These are phyloP conservation scores for Aphaenogaster ashmeadi DNA, from an alignment of 1,140 invertebrate genomes.

Conservation along the genomic window DNA sequence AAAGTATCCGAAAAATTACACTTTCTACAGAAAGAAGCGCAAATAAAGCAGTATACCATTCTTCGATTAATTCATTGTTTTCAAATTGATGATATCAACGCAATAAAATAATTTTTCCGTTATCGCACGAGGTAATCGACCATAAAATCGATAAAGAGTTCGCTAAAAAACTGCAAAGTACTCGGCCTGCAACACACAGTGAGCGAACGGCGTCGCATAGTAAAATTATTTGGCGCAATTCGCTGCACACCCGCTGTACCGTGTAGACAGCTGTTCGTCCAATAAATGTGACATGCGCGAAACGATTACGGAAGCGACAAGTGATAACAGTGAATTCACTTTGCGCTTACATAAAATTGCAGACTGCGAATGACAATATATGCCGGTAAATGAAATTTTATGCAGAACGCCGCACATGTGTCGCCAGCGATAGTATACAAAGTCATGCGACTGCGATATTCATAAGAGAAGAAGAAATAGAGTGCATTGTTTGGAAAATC, in stretches of 20 bases:
- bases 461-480: not conserved
- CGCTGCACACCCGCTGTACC: slow-evolving; percentile 55
- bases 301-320: slow-evolving; percentile 79
- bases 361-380: slow-evolving; percentile 57
- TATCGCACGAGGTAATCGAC: slow-evolving; percentile 43
- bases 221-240: slow-evolving; percentile 79
- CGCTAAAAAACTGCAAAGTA: slow-evolving; percentile 16
- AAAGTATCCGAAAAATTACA: not conserved
- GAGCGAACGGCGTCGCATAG: slow-evolving; percentile 69
- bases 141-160: slow-evolving; percentile 38
- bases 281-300: slow-evolving; percentile 76
- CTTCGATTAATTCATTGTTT: slow-evolving; percentile 19
- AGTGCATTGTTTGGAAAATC: not conserved
- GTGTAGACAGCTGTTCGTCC: slow-evolving; percentile 69
- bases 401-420: slow-evolving; percentile 9
- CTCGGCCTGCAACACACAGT: not conserved
- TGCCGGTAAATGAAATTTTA: slow-evolving; percentile 59
- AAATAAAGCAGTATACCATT: not conserved
- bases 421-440: slow-evolving; percentile 29
- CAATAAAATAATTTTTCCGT: slow-evolving; percentile 38
- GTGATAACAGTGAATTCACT: slow-evolving; percentile 77
- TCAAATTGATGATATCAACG: not conserved
- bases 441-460: not conserved
- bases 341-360: slow-evolving; percentile 61
- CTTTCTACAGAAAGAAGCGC: not conserved